Evolutionary conservation across 2,113 vertebrate species (phyloP), one percentile per base, ranked within the genome.

Genomic region (Panurus biarmicus): DNA sequence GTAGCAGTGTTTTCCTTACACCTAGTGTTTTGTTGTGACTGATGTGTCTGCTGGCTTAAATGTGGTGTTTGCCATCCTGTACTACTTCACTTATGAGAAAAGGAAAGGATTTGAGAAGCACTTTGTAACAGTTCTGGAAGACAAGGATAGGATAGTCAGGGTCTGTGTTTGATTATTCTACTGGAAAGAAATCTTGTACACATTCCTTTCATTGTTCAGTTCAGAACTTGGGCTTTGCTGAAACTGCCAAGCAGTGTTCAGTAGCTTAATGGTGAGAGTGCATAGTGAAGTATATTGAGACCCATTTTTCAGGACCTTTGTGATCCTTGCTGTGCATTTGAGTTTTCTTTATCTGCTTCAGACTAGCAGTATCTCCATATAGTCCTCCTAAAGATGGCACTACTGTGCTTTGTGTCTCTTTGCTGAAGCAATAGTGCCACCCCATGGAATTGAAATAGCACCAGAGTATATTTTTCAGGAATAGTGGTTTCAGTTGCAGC

Each of bases 351-450:
- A 44, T 51, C 22, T 19, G 4, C 40, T 90, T 78, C 28, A 15
- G 28, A 61, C 16, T 38, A 56, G 45, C n/a, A 11, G 4, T 36
- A 14, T 54, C 44, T 71, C 28, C 23, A 33, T 22, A 1, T 2
- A 65, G 29, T 60, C 13, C 6, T 62, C 40, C 38, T 47, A 13
- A 48, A 53, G 57, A 21, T 42, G 33, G 33, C n/a, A 23, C 23
- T 56, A 4, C 14, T 18, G 28, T 53, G 10, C 35, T 67, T 56
- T 33, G 50, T 71, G 21, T 50, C 22, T 64, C 14, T 21, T 65
- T 73, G 31, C 58, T 83, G 77, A 73, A 85, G 83, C 69, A 78
- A 88, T 19, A 89, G 79, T 90, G 95, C 95, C 94, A 85, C 92
- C 95, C 92, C 26, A 56, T 7, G 94, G 91, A 89, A 71, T 0